Base-by-base conservation (phyloP, 2,888 invertebrate genomes). In the Agrypnus murinus region DNA sequence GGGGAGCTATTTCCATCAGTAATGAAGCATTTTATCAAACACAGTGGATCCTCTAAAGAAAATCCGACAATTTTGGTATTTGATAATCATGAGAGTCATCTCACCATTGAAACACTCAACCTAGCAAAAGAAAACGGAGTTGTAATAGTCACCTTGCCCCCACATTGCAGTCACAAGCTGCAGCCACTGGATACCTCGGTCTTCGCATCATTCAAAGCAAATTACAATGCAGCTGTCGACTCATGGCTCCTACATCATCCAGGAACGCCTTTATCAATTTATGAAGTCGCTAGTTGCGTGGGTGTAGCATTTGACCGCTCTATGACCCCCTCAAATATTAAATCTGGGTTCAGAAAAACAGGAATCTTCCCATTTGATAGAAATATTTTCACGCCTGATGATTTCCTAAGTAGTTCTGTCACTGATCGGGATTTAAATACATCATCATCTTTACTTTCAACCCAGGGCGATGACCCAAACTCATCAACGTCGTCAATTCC, bases 61-160 rank as follows among this genome's bases (percentile, higher is more conserved):
- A n/a, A n/a, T n/a, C n/a, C n/a, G n/a, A n/a, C n/a, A n/a, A n/a
- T n/a, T n/a, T n/a, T 4, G 8, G 8, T 6, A 32, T 32, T 8
- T 8, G 34, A 32, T 8, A 32, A 32, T 32, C 8, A 6, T 32
- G 34, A 83, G 82, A 75, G 78, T 78, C 38, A 45, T 7, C 15
- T 5, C 6, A n/a, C n/a, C 4, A 10, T 45, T 14, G 15, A 5
- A n/a, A 45, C n/a, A n/a, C 5, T 45, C n/a, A 45, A n/a, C 45
- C 12, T n/a, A n/a, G n/a, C n/a, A n/a, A n/a, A n/a, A n/a, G n/a
- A n/a, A n/a, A n/a, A n/a, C n/a, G n/a, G n/a, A n/a, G n/a, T n/a
- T n/a, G n/a, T n/a, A n/a, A n/a, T n/a, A n/a, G n/a, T n/a, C n/a
- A n/a, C n/a, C n/a, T 45, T 45, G 15, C 45, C 45, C 15, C 45